Evolutionary conservation across 2,888 invertebrate species (phyloP), one percentile per base, ranked within the genome.

Genomic region (Habrosyne pyritoides): DNA sequence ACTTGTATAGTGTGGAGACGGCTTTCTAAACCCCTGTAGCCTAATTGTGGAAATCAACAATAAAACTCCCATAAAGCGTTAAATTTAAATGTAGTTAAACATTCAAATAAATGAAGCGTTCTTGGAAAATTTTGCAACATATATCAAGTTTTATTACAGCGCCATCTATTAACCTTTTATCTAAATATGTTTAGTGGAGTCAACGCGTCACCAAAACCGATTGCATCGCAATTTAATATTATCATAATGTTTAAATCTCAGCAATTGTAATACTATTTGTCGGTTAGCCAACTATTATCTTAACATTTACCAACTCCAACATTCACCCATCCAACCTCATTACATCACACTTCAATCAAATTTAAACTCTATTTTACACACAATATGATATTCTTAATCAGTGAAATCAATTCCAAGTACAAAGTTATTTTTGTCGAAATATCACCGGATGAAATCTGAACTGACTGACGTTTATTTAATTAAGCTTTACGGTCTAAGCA

Each of bases 201-300:
- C 33, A n/a, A 6, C 33, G n/a, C 33, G 33, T 33, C 33, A 33
- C 33, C 8, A 5, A 33, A 33, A 33, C 33, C 33, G 33, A 42
- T 42, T 42, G 42, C 18, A 42, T 7, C 42, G 14, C 42, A n/a
- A n/a, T 18, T 18, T 8, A 42, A 42, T 14, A 18, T 8, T 18
- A 18, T 24, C 18, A 14, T 42, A 8, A 18, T 42, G 8, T 18
- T 42, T 36, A 18, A n/a, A 33, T 33, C 3, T n/a, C 33, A n/a
- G n/a, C n/a, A 33, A 33, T 33, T 28, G 47, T 60, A 54, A 57
- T 49, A 55, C 36, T 42, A 65, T 63, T 69, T 66, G 66, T 54
- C 14, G 56, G 50, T 55, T 46, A 28, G 69, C 69, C 70, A 71
- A 69, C 61, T 66, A 69, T 69, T 69, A 56, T 53, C 55, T 46